Evolutionary conservation across 2,113 vertebrate species (phyloP).

Genomic region (Oxyura jamaicensis): DNA sequence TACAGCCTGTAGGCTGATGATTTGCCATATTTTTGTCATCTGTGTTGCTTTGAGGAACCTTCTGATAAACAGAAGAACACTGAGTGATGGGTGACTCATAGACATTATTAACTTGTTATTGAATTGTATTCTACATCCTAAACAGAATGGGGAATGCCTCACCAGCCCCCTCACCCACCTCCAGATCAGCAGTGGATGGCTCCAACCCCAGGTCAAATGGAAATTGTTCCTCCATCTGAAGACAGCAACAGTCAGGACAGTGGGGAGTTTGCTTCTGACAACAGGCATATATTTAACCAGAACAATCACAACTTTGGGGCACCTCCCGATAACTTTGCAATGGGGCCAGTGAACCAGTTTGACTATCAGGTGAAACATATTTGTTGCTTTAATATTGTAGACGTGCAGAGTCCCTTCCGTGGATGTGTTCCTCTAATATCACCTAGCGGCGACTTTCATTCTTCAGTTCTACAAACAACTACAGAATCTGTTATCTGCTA

Average conservation of each 20-base stretch:
- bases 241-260: constrained; percentile 99
- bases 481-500: constrained; percentile 61
- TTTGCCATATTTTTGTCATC: neutral
- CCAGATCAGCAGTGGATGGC: constrained; percentile 95
- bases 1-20: neutral
- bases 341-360: constrained; percentile 98
- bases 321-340: constrained; percentile 96
- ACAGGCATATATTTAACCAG: constrained; percentile 94
- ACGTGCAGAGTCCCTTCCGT: constrained; percentile 73
- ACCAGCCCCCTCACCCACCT: constrained; percentile 91
- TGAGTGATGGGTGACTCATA: neutral
- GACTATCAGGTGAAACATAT: constrained; percentile 98
- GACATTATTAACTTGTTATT: constrained; percentile 48
- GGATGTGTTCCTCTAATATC: constrained; percentile 75
- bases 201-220: constrained; percentile 92
- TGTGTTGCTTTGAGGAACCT: neutral
- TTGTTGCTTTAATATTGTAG: constrained; percentile 82
- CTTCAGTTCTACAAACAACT: constrained; percentile 71
- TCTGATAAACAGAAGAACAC: neutral
- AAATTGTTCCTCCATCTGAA: constrained; percentile 94
- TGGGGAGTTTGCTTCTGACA: constrained; percentile 92
- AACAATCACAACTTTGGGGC: constrained; percentile 98
- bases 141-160: constrained; percentile 96
- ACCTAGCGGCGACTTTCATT: constrained; percentile 72
- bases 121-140: constrained; percentile 76